These are phyloP conservation scores for Ceyx melanurus DNA, from an alignment of 2,113 vertebrate genomes.

Conservation along the genomic window DNA sequence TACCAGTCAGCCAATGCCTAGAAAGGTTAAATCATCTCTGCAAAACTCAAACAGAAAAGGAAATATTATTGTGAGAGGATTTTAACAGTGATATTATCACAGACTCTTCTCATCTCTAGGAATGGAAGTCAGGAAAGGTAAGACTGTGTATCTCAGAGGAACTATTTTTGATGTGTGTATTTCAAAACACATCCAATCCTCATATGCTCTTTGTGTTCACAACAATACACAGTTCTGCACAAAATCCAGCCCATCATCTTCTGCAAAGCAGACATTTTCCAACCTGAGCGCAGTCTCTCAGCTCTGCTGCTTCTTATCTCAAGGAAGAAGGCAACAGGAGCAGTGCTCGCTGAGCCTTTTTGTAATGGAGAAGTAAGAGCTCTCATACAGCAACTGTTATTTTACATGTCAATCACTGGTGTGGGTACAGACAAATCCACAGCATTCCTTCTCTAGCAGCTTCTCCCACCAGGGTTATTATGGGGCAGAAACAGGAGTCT, in stretches of 20 bases:
- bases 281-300: not conserved
- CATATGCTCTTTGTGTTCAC: not conserved
- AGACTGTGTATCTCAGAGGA: not conserved
- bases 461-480: not conserved
- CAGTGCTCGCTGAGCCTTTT: not conserved
- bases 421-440: not conserved
- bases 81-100: not conserved
- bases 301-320: not conserved
- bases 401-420: not conserved
- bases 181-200: not conserved
- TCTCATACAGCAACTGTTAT: not conserved
- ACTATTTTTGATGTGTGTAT: not conserved
- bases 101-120: not conserved
- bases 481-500: not conserved
- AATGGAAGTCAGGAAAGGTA: not conserved
- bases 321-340: not conserved
- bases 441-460: not conserved
- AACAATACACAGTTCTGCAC: not conserved
- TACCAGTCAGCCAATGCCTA: not conserved
- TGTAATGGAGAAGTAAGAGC: not conserved
- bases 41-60: not conserved
- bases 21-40: not conserved
- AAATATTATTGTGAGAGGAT: not conserved
- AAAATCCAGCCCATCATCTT: not conserved
- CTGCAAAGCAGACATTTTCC: not conserved